Conservation (phyloP, 2,888 invertebrate species). For the Euplagia quadripunctaria region DNA sequence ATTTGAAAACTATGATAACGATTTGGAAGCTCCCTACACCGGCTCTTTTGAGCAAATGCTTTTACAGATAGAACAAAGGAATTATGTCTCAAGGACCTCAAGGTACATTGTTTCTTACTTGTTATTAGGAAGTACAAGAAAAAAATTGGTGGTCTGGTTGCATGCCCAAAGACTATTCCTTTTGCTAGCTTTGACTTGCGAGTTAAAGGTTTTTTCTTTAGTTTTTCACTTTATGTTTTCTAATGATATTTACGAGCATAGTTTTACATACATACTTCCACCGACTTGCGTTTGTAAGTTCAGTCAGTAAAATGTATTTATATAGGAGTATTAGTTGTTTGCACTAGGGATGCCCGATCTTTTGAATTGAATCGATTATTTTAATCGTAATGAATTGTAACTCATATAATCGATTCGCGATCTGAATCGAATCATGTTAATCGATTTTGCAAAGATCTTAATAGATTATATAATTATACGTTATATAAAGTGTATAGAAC, state of each 20-base stretch:
- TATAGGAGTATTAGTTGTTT: no score
- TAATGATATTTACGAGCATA: neutral
- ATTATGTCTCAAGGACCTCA: neutral
- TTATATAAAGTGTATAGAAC: no score
- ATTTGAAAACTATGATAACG: conserved; percentile 39
- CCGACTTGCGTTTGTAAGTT: no score
- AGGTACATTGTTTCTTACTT: neutral
- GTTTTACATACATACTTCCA: neutral
- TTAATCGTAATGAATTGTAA: no score
- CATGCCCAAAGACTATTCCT: neutral
- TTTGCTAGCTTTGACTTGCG: neutral
- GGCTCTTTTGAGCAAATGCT: conserved; percentile 4
- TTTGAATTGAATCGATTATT: no score
- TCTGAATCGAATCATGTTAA: no score
- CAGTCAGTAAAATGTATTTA: no score
- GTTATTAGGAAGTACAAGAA: neutral
- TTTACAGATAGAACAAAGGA: conserved; percentile 11
- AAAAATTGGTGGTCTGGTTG: neutral
- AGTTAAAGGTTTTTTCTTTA: neutral
- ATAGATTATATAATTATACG: no score
- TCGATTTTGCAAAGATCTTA: no score
- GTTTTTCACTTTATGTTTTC: neutral
- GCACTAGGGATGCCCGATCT: no score
- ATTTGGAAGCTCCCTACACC: conserved; percentile 16
- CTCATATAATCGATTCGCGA: no score